phyloP scores from a whole-genome alignment of 2,797 vertebrate genomes.

The Sciurus vulgaris region DNA sequence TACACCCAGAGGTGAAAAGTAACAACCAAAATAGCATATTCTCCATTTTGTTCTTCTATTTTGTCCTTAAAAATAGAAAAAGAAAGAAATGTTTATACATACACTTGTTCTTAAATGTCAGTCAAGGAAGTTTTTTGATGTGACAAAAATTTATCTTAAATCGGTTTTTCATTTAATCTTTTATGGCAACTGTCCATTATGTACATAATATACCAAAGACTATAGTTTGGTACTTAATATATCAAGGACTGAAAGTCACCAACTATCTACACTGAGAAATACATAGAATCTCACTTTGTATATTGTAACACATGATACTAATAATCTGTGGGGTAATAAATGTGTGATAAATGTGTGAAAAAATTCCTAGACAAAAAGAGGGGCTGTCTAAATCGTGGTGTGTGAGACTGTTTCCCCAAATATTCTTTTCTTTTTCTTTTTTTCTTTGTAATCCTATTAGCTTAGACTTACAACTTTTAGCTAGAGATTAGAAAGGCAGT shows the following conservation, averaged over 20 bases:
- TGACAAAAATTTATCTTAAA: neutral
- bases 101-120: neutral
- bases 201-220: neutral
- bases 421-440: neutral
- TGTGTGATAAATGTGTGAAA: neutral
- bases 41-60: constrained; percentile 91
- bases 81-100: constrained; percentile 53
- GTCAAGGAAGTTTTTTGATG: neutral
- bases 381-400: neutral
- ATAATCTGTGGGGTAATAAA: neutral
- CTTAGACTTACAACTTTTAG: neutral
- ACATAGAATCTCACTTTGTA: neutral
- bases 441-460: neutral
- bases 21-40: constrained; percentile 89
- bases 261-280: neutral
- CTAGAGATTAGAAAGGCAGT: neutral
- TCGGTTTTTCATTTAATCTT: constrained; percentile 14
- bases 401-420: neutral
- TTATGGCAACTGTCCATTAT: neutral
- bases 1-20: constrained; percentile 88
- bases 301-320: neutral
- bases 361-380: neutral
- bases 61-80: constrained; percentile 88
- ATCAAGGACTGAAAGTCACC: constrained; percentile 33
- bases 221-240: neutral